Conservation (phyloP, 2,113 vertebrate species). For the Sinocyclocheilus maitianheensis region DNA sequence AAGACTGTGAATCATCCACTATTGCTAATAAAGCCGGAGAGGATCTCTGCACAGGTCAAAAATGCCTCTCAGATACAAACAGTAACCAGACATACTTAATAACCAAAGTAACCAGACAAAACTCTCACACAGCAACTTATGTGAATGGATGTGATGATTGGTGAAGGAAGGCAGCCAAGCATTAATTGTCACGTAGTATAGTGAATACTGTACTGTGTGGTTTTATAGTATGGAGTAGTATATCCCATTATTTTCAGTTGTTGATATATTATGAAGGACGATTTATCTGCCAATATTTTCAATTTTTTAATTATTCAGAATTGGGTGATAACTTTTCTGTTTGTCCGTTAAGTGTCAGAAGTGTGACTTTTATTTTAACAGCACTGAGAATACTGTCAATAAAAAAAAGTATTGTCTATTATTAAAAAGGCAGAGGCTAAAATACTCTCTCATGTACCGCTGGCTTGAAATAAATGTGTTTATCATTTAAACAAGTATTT, state of each 20-base stretch:
- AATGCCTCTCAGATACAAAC: neutral
- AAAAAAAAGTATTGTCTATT: too few species aligned
- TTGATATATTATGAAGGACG: neutral
- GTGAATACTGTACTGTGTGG: neutral
- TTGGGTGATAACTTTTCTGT: too few species aligned
- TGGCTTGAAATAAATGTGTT: too few species aligned
- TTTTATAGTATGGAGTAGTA: neutral
- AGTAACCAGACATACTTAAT: neutral
- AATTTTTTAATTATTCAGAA: too few species aligned
- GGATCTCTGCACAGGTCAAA: neutral
- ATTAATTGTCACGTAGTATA: neutral
- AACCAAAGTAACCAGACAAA: neutral
- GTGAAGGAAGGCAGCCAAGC: neutral
- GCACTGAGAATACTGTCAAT: too few species aligned
- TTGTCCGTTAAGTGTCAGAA: too few species aligned
- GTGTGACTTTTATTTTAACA: too few species aligned
- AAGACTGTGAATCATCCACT: slow-evolving; percentile 1
- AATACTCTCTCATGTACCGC: too few species aligned
- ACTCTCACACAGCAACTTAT: neutral
- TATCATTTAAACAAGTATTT: too few species aligned
- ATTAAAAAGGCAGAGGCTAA: too few species aligned
- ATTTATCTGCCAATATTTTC: neutral
- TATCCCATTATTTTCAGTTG: too few species aligned
- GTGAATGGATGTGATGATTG: neutral
- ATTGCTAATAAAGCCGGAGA: slow-evolving; percentile 1